These are phyloP conservation scores for Plotosus lineatus DNA, from an alignment of 2,113 vertebrate species.

Conservation along the genomic window DNA sequence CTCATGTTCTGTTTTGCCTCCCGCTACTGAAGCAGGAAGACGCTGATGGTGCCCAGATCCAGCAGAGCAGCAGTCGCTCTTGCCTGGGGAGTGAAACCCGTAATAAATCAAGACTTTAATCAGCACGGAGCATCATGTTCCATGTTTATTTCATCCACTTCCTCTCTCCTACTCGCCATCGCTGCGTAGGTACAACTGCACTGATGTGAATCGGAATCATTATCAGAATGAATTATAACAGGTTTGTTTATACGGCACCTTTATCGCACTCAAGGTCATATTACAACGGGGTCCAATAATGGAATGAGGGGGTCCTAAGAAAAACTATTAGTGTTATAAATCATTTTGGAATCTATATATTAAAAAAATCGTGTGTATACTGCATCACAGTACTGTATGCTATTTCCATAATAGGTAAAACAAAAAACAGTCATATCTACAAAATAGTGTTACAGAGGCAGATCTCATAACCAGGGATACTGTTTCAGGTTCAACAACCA, in stretches of 20 bases:
- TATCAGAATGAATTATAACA: constrained; percentile 5
- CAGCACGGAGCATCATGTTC: constrained; percentile 27
- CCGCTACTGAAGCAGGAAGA: constrained; percentile 11
- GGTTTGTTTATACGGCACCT: constrained; percentile 7
- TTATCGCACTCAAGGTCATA: constrained; percentile 20
- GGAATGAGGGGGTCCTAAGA: not conserved
- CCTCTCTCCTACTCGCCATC: not conserved
- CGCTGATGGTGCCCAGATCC: constrained; percentile 18
- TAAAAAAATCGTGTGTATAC: not conserved
- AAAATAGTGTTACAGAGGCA: too few relatives aligned
- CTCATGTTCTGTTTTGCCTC: constrained; percentile 8
- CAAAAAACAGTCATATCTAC: too few relatives aligned
- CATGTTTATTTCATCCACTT: constrained; percentile 16
- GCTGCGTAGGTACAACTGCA: not conserved
- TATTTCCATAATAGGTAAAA: not conserved
- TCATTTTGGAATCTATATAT: not conserved
- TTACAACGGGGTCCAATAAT: not conserved
- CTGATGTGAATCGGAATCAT: not conserved
- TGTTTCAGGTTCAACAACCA: not conserved
- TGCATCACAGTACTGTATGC: not conserved
- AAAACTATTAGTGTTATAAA: not conserved
- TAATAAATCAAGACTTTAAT: constrained; percentile 41
- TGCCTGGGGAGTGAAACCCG: constrained; percentile 25
- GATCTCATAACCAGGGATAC: not conserved
- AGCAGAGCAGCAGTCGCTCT: constrained; percentile 18